Base-by-base conservation (phyloP, 2,113 vertebrate species). In the Scortum barcoo region DNA sequence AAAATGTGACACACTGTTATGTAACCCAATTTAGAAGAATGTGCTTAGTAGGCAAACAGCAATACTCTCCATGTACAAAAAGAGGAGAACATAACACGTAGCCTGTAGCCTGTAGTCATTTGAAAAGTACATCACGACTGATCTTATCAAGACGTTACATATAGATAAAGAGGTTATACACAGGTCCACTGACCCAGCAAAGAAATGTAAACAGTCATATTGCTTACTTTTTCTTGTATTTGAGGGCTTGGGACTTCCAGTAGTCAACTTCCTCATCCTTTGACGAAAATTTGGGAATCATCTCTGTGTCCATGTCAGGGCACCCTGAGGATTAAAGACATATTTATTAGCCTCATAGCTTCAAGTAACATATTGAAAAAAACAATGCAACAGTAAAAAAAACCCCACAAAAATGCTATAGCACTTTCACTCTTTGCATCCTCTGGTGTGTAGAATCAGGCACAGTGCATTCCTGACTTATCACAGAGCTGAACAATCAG, bases 301-400 rank as follows among this genome's bases (percentile, higher is more conserved):
- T 97, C 94, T 99, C 97, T 96, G 95, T 95, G 95, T 99, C 98
- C 98, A 99, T 99, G 95, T 95, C 97, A 96, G 96, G 91, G 81
- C 50, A 81, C 86, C 94, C 98, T 99, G 89, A 56, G 78, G 84
- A 82, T 66, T 17, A 48, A 42, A 58, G 12, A 58, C 2, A 67
- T n/a, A 46, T 26, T 51, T 28, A 42, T 83, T 14, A 72, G 30
- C 4, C n/a, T 67, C 26, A 22, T 9, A 17, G 2, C 14, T 44
- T 56, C 14, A 4, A 40, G 24, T 50, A 48, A 48, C 33, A 10
- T 66, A 17, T 9, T 1, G 30, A 68, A 72, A 36, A 0, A 61
- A 20, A 1, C 66, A n/a, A 36, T 3, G 12, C 8, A 28, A 48
- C 5, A 53, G 48, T 17, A 33, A 36, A 48, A 42, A 22, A 46